Conservation (phyloP, 2,113 vertebrate genomes). For the Rhynchomys soricoides region DNA sequence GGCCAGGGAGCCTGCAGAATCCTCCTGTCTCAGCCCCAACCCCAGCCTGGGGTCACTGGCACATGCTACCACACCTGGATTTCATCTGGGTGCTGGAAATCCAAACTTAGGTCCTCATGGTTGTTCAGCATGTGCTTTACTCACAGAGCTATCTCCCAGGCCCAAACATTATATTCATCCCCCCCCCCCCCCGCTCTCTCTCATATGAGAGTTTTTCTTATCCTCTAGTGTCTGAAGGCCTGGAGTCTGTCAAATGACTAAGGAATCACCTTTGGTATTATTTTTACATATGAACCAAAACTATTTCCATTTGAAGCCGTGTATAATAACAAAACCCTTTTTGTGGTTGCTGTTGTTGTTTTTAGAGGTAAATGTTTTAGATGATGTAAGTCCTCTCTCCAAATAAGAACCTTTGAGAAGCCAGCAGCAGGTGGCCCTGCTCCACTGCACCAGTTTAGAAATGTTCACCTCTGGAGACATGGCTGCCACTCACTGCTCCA, state of each 20-base stretch:
- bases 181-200: no score
- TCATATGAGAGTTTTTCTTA: neutral
- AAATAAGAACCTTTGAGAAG: constrained; percentile 51
- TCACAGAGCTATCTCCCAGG: neutral
- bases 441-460: neutral
- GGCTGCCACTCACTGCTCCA: constrained; percentile 50
- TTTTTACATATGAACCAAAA: neutral
- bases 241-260: neutral
- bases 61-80: neutral
- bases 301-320: neutral
- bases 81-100: neutral
- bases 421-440: constrained; percentile 62
- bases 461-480: constrained; percentile 42
- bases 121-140: no score
- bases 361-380: constrained; percentile 21
- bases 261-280: neutral
- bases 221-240: neutral
- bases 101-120: neutral
- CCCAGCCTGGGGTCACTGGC: neutral
- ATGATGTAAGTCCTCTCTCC: neutral
- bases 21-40: neutral
- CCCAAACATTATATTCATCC: no score
- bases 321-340: neutral
- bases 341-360: neutral
- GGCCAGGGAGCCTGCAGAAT: neutral